Evolutionary conservation across 2,888 invertebrate species (phyloP).

Genomic region (Pandemis corylana): DNA sequence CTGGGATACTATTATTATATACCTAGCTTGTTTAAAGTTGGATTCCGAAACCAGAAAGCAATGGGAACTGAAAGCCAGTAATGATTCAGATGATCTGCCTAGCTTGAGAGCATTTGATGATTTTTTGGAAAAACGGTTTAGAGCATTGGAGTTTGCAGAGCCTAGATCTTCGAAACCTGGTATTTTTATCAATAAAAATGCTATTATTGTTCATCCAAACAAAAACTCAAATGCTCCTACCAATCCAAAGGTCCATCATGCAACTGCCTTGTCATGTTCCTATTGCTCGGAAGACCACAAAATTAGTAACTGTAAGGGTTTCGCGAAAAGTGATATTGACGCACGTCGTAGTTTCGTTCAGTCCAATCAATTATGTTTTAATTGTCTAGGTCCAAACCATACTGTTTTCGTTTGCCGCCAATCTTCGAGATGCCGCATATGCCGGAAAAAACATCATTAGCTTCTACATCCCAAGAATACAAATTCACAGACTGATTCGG

Average conservation of each 20-base stretch:
- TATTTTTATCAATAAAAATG: conserved; percentile 12
- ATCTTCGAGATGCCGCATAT: conserved; percentile 41
- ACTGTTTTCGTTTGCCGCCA: conserved; percentile 35
- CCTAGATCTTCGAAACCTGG: conserved; percentile 14
- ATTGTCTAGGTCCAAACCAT: conserved; percentile 43
- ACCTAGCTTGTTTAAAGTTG: conserved; percentile 43
- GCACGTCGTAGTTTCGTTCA: conserved; percentile 13
- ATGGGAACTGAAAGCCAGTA: conserved; percentile 44
- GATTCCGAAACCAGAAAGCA: conserved; percentile 45
- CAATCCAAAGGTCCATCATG: neutral
- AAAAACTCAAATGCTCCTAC: neutral
- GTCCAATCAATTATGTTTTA: conserved; percentile 42
- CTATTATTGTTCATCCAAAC: no score
- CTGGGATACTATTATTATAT: conserved; percentile 45
- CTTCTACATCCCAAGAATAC: conserved; percentile 42
- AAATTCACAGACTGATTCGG: neutral
- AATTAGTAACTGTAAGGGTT: conserved; percentile 8
- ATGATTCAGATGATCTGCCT: conserved; percentile 23
- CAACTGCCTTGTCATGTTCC: neutral
- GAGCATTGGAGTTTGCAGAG: conserved; percentile 28
- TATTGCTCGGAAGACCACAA: conserved; percentile 14
- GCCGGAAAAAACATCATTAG: conserved; percentile 44
- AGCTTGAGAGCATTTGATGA: conserved; percentile 23
- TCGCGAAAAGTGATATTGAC: neutral
- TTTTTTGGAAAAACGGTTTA: conserved; percentile 31